Evolutionary conservation across 23 tunicate genomes (phyloP), one percentile per base, ranked within the genome.

Genomic region (Botrylloides violaceus): DNA sequence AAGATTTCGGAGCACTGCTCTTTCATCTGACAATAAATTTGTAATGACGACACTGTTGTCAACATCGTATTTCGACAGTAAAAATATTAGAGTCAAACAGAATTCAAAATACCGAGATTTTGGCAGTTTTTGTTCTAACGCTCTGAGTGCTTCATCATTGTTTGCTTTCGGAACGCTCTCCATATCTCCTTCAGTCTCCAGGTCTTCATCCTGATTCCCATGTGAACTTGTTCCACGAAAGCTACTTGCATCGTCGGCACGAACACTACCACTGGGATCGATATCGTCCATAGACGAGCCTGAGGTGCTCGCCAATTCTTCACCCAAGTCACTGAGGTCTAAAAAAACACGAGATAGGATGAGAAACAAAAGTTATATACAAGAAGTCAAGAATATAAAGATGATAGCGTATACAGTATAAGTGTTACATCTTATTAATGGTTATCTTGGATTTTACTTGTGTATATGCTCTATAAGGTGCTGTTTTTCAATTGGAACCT

Each of bases 101-200:
- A n/a, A 49, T 18, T 49, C 26, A 9, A 71, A 49, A 60, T 81
- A 83, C 97, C 99, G 73, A 32, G 90, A 78, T 21, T 89, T 82
- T 27, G 99, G 99, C 34, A 95, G 75, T 73, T 95, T 95, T 36
- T 73, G 66, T 25, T 93, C 76, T 12, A 95, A 71, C 2, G 86
- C 99, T 53, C 87, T 90, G 19, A 95, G 76, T 27, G 99, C 96
- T 64, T 87, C 96, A 53, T 95, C 99, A 31, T 90, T 87, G 71
- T 79, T 87, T 20, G 87, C 77, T 27, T 81, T 76, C 15, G 85
- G 83, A 3, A 90, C 90, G 60, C 90, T 83, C 35, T 85, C 97
- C 70, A 56, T 75, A 59, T 90, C 97, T 2, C 89, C 97, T 23
- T 77, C 87, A 34, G 70, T 81, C 29, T 76, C 82, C 33, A 66